Evolutionary conservation across 2,888 invertebrate species (phyloP).

Genomic region (Chrysopilus asiliformis): DNA sequence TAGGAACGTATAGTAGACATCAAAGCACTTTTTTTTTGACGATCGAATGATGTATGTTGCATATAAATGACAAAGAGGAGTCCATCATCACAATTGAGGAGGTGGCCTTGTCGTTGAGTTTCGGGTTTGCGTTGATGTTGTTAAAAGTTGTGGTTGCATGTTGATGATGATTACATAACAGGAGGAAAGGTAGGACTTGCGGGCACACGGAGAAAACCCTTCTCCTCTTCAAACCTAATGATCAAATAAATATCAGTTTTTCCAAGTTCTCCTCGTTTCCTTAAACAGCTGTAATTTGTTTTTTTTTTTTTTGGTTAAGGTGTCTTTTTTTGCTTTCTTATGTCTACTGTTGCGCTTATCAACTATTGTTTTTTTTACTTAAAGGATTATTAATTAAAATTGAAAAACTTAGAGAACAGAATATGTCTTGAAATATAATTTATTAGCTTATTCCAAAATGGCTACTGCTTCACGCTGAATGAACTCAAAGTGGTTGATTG

Average conservation of each 20-base stretch:
- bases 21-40: too few relatives aligned
- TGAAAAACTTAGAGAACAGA: neutral
- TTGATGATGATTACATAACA: neutral
- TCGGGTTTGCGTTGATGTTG: too few relatives aligned
- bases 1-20: too few relatives aligned
- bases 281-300: conserved; percentile 13
- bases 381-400: neutral
- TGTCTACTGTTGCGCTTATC: conserved; percentile 10
- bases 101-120: too few relatives aligned
- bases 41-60: too few relatives aligned
- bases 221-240: conserved; percentile 14
- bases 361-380: conserved; percentile 3
- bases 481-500: too few relatives aligned
- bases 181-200: neutral
- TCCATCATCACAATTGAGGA: too few relatives aligned
- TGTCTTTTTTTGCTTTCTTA: conserved; percentile 13
- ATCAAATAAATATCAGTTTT: conserved; percentile 18
- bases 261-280: conserved; percentile 12
- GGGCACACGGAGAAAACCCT: neutral
- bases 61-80: too few relatives aligned
- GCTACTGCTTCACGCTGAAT: too few relatives aligned
- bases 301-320: conserved; percentile 8
- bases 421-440: neutral
- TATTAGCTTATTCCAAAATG: too few relatives aligned
- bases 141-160: too few relatives aligned